A percentile compares a stretch with the other conserved stretches of the same genome.
phyloP scores from a whole-genome alignment of 2,113 vertebrate species.

The Apus apus region DNA sequence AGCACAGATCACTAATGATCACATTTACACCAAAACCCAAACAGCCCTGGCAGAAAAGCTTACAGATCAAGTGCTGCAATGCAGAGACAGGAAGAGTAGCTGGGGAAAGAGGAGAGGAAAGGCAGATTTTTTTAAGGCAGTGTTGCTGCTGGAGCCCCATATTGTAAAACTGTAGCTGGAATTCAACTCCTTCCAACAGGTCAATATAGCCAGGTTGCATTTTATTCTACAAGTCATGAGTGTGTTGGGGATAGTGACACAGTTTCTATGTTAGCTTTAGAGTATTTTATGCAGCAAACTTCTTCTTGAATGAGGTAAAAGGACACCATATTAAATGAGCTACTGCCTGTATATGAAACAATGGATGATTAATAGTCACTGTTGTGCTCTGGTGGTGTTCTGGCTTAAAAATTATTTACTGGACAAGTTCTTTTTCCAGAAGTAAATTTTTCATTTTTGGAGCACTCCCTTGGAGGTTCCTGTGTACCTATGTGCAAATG shows the following conservation, averaged over 20 bases:
- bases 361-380: conserved; percentile 2
- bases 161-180: not conserved
- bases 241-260: not conserved
- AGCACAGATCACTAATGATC: not conserved
- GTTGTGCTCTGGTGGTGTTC: not conserved
- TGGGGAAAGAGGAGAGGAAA: not conserved
- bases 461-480: conserved; percentile 22
- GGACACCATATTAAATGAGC: not conserved
- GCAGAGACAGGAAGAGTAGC: not conserved
- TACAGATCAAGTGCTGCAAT: not conserved
- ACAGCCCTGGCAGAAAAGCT: not conserved
- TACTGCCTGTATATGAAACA: not conserved
- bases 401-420: conserved; percentile 37
- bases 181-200: not conserved
- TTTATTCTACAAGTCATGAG: not conserved
- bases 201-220: not conserved
- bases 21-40: not conserved
- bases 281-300: not conserved
- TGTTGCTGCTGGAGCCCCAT: not conserved
- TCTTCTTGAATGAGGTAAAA: not conserved
- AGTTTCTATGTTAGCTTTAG: not conserved
- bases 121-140: not conserved
- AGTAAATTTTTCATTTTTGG: conserved; percentile 33
- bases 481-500: not conserved
- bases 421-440: conserved; percentile 12